Conservation (phyloP, 2,797 vertebrate genomes). For the Gorsachius magnificus region DNA sequence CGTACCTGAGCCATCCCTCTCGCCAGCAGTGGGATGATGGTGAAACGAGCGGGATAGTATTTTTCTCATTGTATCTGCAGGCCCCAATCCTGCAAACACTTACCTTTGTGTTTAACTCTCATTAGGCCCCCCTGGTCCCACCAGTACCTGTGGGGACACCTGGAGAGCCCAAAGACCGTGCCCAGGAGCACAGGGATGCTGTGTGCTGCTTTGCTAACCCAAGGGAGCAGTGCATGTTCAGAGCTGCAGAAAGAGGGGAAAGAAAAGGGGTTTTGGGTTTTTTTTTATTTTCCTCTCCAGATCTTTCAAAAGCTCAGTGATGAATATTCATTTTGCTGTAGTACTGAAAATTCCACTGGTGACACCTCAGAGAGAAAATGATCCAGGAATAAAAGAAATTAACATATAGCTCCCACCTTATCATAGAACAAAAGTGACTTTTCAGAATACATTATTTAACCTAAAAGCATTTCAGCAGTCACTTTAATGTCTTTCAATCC, state of each 20-base stretch:
- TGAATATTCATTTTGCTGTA: conserved; percentile 60
- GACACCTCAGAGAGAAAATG: conserved; percentile 41
- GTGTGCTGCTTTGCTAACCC: not conserved
- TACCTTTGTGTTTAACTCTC: too few relatives aligned
- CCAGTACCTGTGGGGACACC: not conserved
- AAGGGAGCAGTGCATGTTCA: not conserved
- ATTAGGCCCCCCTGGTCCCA: fast-evolving
- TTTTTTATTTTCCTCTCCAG: not conserved
- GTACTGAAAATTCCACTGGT: conserved; percentile 35
- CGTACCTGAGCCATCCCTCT: not conserved
- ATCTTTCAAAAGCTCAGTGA: conserved; percentile 20
- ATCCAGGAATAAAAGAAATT: conserved; percentile 67
- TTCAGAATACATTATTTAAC: conserved; percentile 45
- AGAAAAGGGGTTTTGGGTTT: not conserved
- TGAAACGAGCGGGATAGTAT: not conserved
- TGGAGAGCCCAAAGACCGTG: fast-evolving
- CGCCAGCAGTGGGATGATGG: too few relatives aligned
- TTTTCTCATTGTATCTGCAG: not conserved
- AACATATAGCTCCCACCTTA: conserved; percentile 61
- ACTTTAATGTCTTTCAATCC: not conserved
- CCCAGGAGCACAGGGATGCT: not conserved
- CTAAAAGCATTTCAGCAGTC: not conserved
- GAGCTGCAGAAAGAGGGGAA: not conserved
- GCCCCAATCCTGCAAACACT: not conserved
- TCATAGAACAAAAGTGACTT: conserved; percentile 44